Percentiles rank a stretch among this genome's conserved stretches.
phyloP scores from a whole-genome alignment of 92 coral and sea anemone genomes.

The Zoanthus gigantus region DNA sequence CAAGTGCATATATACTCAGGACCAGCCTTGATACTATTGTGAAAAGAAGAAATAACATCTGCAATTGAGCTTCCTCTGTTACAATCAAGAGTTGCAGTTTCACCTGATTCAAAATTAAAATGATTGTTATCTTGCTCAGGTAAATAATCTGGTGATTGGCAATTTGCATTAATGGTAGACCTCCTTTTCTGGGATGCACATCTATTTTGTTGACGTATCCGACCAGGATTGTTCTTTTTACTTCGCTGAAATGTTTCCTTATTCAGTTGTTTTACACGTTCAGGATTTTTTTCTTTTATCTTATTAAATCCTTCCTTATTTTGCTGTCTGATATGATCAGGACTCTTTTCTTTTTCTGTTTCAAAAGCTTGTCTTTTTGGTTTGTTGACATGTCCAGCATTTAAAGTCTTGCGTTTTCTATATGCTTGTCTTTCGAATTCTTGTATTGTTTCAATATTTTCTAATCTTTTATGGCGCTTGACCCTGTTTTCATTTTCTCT shows the following conservation, averaged over 20 bases:
- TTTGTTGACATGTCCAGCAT: constrained; percentile 16
- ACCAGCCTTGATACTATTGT: constrained; percentile 60
- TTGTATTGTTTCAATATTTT: constrained; percentile 30
- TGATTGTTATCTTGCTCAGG: constrained; percentile 10
- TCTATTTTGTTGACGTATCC: constrained; percentile 3
- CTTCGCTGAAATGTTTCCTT: constrained; percentile 19
- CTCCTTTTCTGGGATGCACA: constrained; percentile 4
- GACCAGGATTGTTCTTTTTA: constrained; percentile 13
- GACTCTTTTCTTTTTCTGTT: constrained; percentile 15
- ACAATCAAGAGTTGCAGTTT: constrained; percentile 10
- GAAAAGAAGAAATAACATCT: constrained; percentile 51
- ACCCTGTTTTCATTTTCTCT: constrained; percentile 56
- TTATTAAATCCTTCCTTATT: constrained; percentile 6
- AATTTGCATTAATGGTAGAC: constrained; percentile 9
- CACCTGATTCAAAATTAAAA: constrained; percentile 11
- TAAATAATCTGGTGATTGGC: constrained; percentile 13
- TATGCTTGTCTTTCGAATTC: constrained; percentile 16
- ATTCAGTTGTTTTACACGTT: constrained; percentile 11
- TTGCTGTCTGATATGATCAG: constrained; percentile 22
- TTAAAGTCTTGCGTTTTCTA: constrained; percentile 12
- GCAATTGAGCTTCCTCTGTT: constrained; percentile 11
- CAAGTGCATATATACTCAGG: constrained; percentile 74
- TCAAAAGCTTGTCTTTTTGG: constrained; percentile 13
- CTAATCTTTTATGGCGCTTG: constrained; percentile 57
- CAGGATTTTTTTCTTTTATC: constrained; percentile 9